Evolutionary conservation across 2,888 invertebrate species (phyloP).

Genomic region (Acronicta leporina): DNA sequence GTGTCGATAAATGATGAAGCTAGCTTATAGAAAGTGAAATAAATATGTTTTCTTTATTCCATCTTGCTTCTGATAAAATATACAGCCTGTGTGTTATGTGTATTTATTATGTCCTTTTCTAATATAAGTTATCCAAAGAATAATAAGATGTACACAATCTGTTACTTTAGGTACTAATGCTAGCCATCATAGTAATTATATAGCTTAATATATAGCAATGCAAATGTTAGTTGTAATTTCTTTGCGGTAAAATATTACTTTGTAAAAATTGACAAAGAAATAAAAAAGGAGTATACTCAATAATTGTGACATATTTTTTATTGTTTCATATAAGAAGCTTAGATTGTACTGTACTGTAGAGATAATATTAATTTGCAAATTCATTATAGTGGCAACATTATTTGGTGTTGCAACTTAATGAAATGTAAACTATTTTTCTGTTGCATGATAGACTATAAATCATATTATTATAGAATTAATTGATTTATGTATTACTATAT

Average conservation of each 20-base stretch:
- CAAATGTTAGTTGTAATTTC: slow-evolving; percentile 25
- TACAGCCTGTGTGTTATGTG: slow-evolving; percentile 6
- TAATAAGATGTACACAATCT: slow-evolving; percentile 45
- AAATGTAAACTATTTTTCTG: slow-evolving; percentile 28
- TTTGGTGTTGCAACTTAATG: slow-evolving; percentile 43
- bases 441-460: slow-evolving; percentile 38
- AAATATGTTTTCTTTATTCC: background rate
- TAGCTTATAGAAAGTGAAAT: too few species aligned
- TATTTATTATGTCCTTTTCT: slow-evolving; percentile 29
- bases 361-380: slow-evolving; percentile 39
- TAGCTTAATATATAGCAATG: slow-evolving; percentile 37
- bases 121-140: slow-evolving; percentile 56
- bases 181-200: slow-evolving; percentile 44
- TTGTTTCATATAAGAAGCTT: slow-evolving; percentile 38
- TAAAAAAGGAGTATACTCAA: slow-evolving; percentile 56
- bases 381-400: slow-evolving; percentile 15
- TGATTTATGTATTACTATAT: slow-evolving; percentile 31
- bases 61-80: slow-evolving; percentile 1
- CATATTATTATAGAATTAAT: slow-evolving; percentile 18
- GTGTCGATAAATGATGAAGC: too few species aligned
- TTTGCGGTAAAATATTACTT: slow-evolving; percentile 21
- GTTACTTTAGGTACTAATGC: slow-evolving; percentile 31
- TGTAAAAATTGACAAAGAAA: slow-evolving; percentile 35
- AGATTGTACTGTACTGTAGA: slow-evolving; percentile 14
- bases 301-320: slow-evolving; percentile 56